Base-by-base conservation (phyloP, 2,113 vertebrate species). In the Rhegmatorhina hoffmannsi region DNA sequence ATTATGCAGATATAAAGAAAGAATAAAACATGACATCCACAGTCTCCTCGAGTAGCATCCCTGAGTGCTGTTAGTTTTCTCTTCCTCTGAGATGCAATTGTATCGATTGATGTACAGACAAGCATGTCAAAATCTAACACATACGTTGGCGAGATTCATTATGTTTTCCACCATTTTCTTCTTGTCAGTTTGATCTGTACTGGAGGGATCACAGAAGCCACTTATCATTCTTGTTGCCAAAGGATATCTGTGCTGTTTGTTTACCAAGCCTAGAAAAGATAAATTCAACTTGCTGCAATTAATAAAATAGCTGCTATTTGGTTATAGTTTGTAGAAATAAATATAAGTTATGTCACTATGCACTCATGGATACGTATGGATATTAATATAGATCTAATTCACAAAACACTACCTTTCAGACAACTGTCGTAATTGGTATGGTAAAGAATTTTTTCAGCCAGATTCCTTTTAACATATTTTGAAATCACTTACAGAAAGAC, bases 121-220 rank as follows among this genome's bases (percentile, higher is more conserved):
- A 87, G 43, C 44, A 80, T 2, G 4, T 77, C 81, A 92, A 93
- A 94, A 80, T 40, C 24, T 59, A 89, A 75, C 77, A 59, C 5
- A 24, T 52, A 68, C 15, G 0, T 36, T n/a, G 60, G 28, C 43
- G 67, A n/a, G 17, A 74, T 75, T 85, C 50, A 11, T 91, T 83
- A 46, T 36, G 1, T 64, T 95, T 92, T 94, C 52, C 60, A 83
- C 46, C 60, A 86, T 88, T 94, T 67, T 4, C 23, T 77, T 84
- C 56, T 80, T 92, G 74, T 63, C 69, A 56, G 63, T 91, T 92
- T 95, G 55, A 86, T 94, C 91, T 92, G 55, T 64, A 60, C 55
- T 90, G 59, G 40, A 89, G 74, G 50, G 74, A 81, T 52, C 66
- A 34, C 4, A 56, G 28, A 86, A 94, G 40, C 28, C 55, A 70